phyloP scores from a whole-genome alignment of 2,113 vertebrate genomes.

The Heptranchias perlo region DNA sequence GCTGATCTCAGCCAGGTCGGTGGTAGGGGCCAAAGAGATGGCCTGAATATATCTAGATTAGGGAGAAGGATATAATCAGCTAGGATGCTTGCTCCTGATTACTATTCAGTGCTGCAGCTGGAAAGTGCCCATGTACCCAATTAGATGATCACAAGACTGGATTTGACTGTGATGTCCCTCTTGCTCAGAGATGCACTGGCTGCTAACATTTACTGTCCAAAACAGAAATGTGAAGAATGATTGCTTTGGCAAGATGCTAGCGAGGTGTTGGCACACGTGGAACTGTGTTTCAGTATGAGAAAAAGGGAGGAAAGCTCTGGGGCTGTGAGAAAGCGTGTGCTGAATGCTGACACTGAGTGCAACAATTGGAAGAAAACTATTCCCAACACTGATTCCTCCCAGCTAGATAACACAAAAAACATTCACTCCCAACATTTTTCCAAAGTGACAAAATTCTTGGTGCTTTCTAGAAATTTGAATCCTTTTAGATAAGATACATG shows the following conservation, averaged over 20 bases:
- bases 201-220: background rate
- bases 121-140: background rate
- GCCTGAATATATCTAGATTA: background rate
- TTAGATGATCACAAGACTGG: background rate
- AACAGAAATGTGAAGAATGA: background rate
- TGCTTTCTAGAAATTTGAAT: background rate
- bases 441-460: background rate
- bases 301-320: background rate
- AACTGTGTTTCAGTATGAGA: background rate
- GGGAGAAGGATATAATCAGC: background rate
- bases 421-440: background rate
- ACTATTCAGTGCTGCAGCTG: background rate
- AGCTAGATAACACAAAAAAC: background rate
- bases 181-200: background rate
- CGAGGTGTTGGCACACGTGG: background rate
- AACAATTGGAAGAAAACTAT: background rate
- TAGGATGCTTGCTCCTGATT: background rate
- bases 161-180: background rate
- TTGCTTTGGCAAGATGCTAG: background rate
- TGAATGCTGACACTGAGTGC: background rate
- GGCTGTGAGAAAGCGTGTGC: background rate
- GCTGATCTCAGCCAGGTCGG: background rate
- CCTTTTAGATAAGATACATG: background rate
- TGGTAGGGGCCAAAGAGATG: background rate
- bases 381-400: background rate